Evolutionary conservation across 2,113 vertebrate species (phyloP).

Genomic region (Indri indri): DNA sequence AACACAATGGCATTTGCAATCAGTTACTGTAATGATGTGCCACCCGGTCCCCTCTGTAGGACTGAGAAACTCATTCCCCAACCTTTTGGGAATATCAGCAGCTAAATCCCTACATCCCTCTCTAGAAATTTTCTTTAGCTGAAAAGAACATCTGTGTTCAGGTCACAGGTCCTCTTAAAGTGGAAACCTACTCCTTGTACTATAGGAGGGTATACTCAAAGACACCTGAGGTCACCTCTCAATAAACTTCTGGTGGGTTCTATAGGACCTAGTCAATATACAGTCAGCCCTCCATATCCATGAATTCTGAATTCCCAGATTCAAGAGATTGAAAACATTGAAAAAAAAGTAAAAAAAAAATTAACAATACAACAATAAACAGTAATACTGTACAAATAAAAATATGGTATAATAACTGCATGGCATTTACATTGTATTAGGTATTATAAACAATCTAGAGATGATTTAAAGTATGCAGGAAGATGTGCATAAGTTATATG

Average conservation of each 20-base stretch:
- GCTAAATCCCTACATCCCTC: background rate
- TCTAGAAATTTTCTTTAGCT: background rate
- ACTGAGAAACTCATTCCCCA: background rate
- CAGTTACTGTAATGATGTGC: background rate
- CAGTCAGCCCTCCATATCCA: background rate
- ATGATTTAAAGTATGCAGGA: background rate
- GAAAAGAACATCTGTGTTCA: background rate
- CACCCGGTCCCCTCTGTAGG: background rate
- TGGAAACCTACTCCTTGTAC: background rate
- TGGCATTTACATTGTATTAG: background rate
- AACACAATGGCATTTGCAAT: background rate
- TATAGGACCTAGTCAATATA: background rate
- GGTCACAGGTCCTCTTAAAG: background rate
- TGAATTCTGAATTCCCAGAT: background rate
- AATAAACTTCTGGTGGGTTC: background rate
- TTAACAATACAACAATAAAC: background rate
- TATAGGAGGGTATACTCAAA: background rate
- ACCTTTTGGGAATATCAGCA: background rate
- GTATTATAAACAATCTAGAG: background rate
- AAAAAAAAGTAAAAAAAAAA: background rate
- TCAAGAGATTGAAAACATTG: background rate
- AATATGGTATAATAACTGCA: background rate
- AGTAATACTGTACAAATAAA: background rate
- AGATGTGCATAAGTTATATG: background rate
- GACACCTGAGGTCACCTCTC: background rate